These are phyloP conservation scores for Xiphophorus hellerii DNA, from an alignment of 2,113 vertebrate genomes.

Conservation along the genomic window DNA sequence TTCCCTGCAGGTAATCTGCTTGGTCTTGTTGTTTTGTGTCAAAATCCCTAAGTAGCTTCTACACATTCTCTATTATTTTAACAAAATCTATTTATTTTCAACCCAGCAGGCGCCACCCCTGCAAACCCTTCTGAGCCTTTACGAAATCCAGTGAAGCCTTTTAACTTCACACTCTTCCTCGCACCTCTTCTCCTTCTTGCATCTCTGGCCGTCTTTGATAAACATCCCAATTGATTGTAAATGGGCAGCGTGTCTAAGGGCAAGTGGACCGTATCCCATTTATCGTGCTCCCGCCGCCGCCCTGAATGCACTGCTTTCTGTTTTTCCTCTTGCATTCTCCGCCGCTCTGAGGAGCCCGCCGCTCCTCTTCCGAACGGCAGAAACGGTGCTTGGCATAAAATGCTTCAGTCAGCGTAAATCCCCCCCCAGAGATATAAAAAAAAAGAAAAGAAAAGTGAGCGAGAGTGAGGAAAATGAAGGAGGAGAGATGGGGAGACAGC, in stretches of 20 bases:
- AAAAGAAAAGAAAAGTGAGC: conserved; percentile 27
- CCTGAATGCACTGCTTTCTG: conserved; percentile 9
- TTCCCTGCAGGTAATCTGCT: conserved; percentile 34
- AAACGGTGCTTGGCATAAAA: conserved; percentile 63
- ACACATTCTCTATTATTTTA: conserved; percentile 41
- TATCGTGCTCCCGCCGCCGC: conserved; percentile 21
- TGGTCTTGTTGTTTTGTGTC: conserved; percentile 35
- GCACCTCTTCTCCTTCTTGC: conserved; percentile 20
- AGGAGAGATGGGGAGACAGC: conserved; percentile 26
- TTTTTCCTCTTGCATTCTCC: conserved; percentile 26
- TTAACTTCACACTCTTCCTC: conserved; percentile 43
- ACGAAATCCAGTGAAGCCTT: conserved; percentile 60
- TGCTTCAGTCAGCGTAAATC: conserved; percentile 80
- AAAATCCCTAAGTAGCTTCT: conserved; percentile 43
- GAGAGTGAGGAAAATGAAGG: conserved; percentile 45
- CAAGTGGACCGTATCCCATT: conserved; percentile 57
- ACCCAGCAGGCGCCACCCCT: conserved; percentile 37
- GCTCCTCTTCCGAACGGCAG: conserved; percentile 49
- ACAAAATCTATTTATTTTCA: conserved; percentile 64
- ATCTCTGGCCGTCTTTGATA: conserved; percentile 44
- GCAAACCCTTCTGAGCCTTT: conserved; percentile 52
- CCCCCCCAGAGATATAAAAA: conserved; percentile 57
- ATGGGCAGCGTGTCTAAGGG: conserved; percentile 53
- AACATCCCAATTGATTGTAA: conserved; percentile 63
- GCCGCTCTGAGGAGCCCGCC: conserved; percentile 37